Base-by-base conservation (phyloP, 2,888 invertebrate genomes). In the Pachycephus smyrnensis region DNA sequence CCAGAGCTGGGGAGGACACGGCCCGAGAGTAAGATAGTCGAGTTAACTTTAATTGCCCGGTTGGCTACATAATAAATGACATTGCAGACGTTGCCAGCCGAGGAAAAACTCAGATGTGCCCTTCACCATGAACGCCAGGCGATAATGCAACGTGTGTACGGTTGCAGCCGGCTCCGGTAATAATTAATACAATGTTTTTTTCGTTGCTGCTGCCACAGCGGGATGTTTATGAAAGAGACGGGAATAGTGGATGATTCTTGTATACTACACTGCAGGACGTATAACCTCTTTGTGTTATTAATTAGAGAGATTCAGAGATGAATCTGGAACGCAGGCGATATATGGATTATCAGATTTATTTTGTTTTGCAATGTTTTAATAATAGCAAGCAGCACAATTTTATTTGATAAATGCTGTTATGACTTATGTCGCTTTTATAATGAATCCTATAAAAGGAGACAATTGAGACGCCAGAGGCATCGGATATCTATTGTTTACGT, bases 31-130 rank as follows among this genome's bases (percentile, higher is more conserved):
- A 83, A 77, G 83, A 71, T 71, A 71, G 80, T 79, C 85, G 86
- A 88, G 86, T 88, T 85, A 87, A 89, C 86, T 87, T 88, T 89
- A 89, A 89, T 89, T 89, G 88, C 85, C 82, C 84, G 83, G 82
- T 84, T 83, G 84, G 82, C 84, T 86, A 85, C 85, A 83, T 88
- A 87, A 87, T 88, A 86, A 88, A 89, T 86, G 88, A 87, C 84
- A 84, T 81, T 83, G 87, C 85, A 83, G 85, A 86, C 86, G 80
- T 81, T 77, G 78, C 77, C 69, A 75, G 79, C 80, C 76, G 78
- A 83, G 82, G 81, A 86, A 85, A 86, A 86, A 84, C 83, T 86
- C 77, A 81, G 80, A 80, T 81, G 73, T 73, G 32, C 31, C 11
- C 30, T 69, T 77, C 73, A 40, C 69, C 73, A 75, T 71, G 71